Evolutionary conservation across 2,797 vertebrate genomes (phyloP), one percentile per base, ranked within the genome.

Genomic region (Clarias laeviceps): DNA sequence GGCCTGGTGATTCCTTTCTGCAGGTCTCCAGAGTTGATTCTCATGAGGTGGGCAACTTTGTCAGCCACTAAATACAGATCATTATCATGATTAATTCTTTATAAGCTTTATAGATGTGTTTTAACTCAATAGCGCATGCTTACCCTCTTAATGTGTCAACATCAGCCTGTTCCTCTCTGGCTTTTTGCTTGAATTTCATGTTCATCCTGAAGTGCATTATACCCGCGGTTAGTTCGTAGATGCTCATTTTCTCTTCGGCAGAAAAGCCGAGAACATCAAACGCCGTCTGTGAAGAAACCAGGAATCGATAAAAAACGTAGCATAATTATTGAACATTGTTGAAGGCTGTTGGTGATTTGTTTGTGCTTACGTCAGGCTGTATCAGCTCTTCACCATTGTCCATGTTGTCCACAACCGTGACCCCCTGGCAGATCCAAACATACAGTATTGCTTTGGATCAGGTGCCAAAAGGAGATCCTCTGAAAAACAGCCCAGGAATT

Each of bases 141-240:
- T 95, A 90, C 86, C 91, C 68, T 97, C 94, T n/a, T n/a, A n/a
- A n/a, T 11, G 32, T 91, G 57, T 95, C 94, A 59, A 94, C 90
- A 32, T 95, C 94, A 45, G 94, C 94, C 87, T 95, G 94, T 70
- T 95, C 93, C 80, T 96, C 90, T 92, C 94, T 92, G 79, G 93
- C 82, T 88, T 96, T 95, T 92, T 95, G 94, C 74, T 86, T 88
- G 86, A 90, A 88, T 59, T 77, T 77, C 74, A 77, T 57, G 29
- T 59, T 77, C n/a, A n/a, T n/a, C 20, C 76, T 80, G 70, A 85
- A 89, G 85, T 77, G 74, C 74, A 59, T 84, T 80, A 88, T 84
- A 79, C 80, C 84, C 29, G 84, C 85, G 17, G 89, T 88, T 32
- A 89, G 84, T 59, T 59, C 37, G 29, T 77, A 77, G 18, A 77